Evolutionary conservation across 2,113 vertebrate genomes (phyloP).

Genomic region (Typhlomys cinereus): DNA sequence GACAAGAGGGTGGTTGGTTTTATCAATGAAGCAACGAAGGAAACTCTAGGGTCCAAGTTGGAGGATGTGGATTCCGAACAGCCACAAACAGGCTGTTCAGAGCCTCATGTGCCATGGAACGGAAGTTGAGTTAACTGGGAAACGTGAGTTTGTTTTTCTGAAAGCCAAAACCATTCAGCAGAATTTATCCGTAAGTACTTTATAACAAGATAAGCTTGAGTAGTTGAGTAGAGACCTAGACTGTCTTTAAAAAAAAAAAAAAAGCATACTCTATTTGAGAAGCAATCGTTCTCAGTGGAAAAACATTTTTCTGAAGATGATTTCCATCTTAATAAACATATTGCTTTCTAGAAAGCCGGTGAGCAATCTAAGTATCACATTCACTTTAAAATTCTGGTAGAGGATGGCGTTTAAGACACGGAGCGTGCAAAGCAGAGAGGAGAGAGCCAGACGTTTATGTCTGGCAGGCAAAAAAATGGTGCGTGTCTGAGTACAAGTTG

Average conservation of each 20-base stretch:
- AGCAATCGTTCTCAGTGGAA: slow-evolving; percentile 6
- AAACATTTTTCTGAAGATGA: slow-evolving; percentile 23
- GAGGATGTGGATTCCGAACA: neutral
- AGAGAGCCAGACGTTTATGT: neutral
- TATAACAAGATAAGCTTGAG: slow-evolving; percentile 1
- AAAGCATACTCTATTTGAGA: neutral
- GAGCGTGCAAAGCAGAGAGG: neutral
- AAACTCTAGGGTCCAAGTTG: neutral
- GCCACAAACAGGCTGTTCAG: slow-evolving; percentile 1
- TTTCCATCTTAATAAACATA: slow-evolving; percentile 46
- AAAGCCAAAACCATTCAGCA: neutral
- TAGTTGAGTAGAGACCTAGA: neutral
- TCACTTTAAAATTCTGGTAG: slow-evolving; percentile 51
- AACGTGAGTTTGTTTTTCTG: neutral
- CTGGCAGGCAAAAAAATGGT: neutral
- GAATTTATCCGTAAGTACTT: slow-evolving; percentile 10
- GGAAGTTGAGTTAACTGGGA: neutral
- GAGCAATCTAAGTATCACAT: neutral
- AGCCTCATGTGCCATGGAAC: neutral
- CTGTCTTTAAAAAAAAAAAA: neutral
- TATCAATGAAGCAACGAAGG: slow-evolving; percentile 8
- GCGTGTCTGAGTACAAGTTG: neutral
- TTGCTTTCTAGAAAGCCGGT: slow-evolving; percentile 18
- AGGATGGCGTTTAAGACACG: slow-evolving; percentile 22
- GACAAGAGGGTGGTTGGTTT: neutral